Conservation (phyloP, 2,797 vertebrate species). For the Enteromius argenteus region DNA sequence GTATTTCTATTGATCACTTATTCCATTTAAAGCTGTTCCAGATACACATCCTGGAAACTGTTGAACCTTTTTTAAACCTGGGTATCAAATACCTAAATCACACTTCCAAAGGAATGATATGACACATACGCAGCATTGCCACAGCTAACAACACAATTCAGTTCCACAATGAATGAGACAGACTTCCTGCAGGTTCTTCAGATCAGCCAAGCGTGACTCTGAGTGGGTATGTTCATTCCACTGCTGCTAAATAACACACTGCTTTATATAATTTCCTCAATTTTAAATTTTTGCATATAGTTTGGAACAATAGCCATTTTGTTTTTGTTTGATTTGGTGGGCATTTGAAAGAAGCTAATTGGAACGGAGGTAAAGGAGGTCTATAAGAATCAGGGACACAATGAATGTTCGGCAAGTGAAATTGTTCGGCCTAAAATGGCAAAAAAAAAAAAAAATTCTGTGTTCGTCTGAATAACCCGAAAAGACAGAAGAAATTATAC, state of each 20-base stretch:
- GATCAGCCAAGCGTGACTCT: conserved; percentile 2
- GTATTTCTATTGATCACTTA: conserved; percentile 38
- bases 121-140: conserved; percentile 23
- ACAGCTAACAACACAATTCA: conserved; percentile 40
- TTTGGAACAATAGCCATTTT: not conserved
- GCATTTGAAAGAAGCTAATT: conserved; percentile 14
- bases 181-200: conserved; percentile 26
- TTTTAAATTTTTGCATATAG: not conserved
- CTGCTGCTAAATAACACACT: conserved; percentile 2
- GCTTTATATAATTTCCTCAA: not conserved
- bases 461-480: too few relatives aligned
- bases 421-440: too few relatives aligned
- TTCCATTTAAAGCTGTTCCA: conserved; percentile 32
- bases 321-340: not conserved
- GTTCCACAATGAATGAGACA: not conserved
- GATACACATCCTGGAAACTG: conserved; percentile 36
- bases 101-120: conserved; percentile 22
- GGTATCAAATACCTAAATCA: conserved; percentile 47
- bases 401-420: too few relatives aligned
- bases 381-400: too few relatives aligned
- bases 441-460: too few relatives aligned
- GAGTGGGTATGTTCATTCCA: not conserved
- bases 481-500: too few relatives aligned
- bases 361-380: not conserved
- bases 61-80: conserved; percentile 40